phyloP scores from a whole-genome alignment of 2,888 invertebrate genomes.

The Miltochrista miniata region DNA sequence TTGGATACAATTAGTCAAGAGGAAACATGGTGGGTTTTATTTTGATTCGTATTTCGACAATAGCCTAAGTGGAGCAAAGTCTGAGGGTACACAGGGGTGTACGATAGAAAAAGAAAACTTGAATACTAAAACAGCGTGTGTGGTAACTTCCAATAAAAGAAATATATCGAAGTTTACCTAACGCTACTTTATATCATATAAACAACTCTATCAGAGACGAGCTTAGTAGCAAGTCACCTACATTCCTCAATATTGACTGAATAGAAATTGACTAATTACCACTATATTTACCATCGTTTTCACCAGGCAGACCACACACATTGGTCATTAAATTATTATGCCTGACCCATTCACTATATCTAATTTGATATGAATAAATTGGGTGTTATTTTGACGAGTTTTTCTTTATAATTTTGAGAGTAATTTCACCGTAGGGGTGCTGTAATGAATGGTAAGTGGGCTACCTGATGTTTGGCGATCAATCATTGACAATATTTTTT shows the following conservation, averaged over 20 bases:
- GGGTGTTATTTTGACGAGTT: slow-evolving; percentile 43
- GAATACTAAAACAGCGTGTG: too few species aligned
- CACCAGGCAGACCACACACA: slow-evolving; percentile 38
- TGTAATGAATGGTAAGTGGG: slow-evolving; percentile 12
- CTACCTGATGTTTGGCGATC: slow-evolving; percentile 13
- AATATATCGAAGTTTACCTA: too few species aligned
- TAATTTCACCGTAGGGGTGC: slow-evolving; percentile 31
- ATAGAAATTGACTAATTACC: slow-evolving; percentile 23
- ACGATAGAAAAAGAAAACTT: too few species aligned
- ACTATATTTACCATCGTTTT: slow-evolving; percentile 12
- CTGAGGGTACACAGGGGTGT: too few species aligned
- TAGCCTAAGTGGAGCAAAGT: too few species aligned
- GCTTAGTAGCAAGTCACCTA: neutral
- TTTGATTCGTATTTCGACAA: too few species aligned
- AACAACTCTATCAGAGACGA: neutral
- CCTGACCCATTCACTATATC: slow-evolving; percentile 57
- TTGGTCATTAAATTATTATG: slow-evolving; percentile 38
- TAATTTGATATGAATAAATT: slow-evolving; percentile 66
- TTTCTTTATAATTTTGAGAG: slow-evolving; percentile 53
- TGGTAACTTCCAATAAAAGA: too few species aligned
- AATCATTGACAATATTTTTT: neutral
- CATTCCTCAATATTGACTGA: slow-evolving; percentile 5
- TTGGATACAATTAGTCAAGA: too few species aligned
- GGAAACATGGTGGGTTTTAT: too few species aligned
- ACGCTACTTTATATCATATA: too few species aligned